Base-by-base conservation (phyloP, 2,888 invertebrate genomes). In the Torymus aiolomorphi region DNA sequence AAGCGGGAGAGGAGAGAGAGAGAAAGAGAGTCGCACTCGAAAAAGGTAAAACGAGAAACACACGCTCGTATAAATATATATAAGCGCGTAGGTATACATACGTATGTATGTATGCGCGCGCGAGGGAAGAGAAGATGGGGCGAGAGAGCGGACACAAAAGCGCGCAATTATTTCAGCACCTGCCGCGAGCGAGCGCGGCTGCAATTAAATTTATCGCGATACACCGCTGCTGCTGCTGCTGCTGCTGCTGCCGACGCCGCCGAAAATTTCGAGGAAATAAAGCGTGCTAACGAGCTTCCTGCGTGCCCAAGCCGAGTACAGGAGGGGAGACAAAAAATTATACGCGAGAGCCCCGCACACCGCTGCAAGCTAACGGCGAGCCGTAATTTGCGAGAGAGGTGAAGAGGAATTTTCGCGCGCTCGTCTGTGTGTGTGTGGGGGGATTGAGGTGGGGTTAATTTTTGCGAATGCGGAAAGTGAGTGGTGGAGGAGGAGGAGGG, bases 191-290 rank as follows among this genome's bases (percentile, higher is more conserved):
- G 54, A 66, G 52, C n/a, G 67, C 4, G 52, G 56, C 52, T 62
- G 82, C 82, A 82, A 82, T 82, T 82, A 82, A 82, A 82, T 82
- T 82, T 80, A 82, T 82, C 80, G 80, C 82, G 80, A 80, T 80
- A 71, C 57, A 56, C 61, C 61, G 31, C 31, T 51, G 24, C 31
- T 13, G 61, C 49, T 52, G 57, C 62, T 61, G n/a, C 8, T 31
- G 59, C 79, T 80, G 80, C 24, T 51, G 20, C 51, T 12, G 61
- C 42, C 57, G 57, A 56, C 66, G n/a, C 1, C 31, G 59, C 79
- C 82, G 80, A 82, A 82, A 82, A 78, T 80, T 82, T 80, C 82
- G 82, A 74, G 77, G 82, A 82, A 82, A 82, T 82, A 80, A 80
- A 80, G 75, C 80, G 69, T 70, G 65, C 80, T 82, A 82, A 80